Percentiles rank a stretch among this genome's conserved stretches.
These are phyloP conservation scores for Hydrozoanthus gracilis DNA, from an alignment of 92 coral and sea anemone species.

Conservation along the genomic window DNA sequence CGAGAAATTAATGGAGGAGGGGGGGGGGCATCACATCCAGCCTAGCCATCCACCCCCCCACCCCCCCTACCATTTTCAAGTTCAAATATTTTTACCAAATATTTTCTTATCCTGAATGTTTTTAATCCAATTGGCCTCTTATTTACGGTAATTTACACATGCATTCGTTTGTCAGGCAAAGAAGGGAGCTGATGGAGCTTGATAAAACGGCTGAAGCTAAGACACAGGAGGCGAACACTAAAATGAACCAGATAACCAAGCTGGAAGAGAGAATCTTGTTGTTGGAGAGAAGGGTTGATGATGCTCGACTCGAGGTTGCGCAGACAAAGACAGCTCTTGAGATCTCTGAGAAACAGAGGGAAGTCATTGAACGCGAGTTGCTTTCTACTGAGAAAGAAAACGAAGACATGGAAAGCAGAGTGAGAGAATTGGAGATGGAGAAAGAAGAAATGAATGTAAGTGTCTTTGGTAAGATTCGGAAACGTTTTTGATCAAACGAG, in stretches of 20 bases:
- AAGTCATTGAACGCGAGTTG: constrained; percentile 64
- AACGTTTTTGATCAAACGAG: background rate
- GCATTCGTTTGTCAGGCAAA: background rate
- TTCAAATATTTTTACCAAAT: too few relatives aligned
- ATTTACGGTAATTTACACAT: background rate
- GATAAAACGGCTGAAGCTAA: constrained; percentile 42
- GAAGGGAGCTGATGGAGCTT: constrained; percentile 40
- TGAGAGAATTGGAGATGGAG: constrained; percentile 53
- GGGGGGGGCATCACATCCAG: too few relatives aligned
- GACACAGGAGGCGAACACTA: constrained; percentile 49
- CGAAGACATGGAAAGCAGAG: constrained; percentile 62
- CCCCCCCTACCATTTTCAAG: too few relatives aligned
- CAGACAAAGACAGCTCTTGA: constrained; percentile 67
- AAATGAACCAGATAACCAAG: constrained; percentile 70
- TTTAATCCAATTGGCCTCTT: background rate
- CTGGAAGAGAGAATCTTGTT: constrained; percentile 60
- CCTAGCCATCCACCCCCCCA: too few relatives aligned
- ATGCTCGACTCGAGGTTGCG: constrained; percentile 59
- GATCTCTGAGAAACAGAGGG: constrained; percentile 64
- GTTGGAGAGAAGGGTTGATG: constrained; percentile 70
- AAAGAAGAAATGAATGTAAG: constrained; percentile 55
- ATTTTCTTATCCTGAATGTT: too few relatives aligned
- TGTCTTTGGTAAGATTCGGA: background rate
- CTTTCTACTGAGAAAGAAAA: constrained; percentile 53
- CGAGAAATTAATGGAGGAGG: too few relatives aligned